Base-by-base conservation (phyloP, 2,888 invertebrate genomes). In the Lycophotia porphyrea region DNA sequence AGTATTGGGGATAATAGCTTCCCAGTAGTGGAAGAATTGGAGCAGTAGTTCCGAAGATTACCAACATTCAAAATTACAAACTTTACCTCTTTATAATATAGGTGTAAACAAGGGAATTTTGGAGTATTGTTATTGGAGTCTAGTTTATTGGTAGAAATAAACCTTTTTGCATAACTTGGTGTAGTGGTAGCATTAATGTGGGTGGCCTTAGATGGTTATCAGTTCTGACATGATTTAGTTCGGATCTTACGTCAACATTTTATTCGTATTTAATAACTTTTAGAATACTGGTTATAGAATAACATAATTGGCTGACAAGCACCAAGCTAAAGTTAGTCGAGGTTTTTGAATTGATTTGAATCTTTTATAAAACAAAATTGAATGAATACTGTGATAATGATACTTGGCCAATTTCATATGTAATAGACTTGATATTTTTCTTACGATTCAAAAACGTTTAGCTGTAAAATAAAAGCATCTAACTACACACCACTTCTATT, bases 61-160 rank as follows among this genome's bases (percentile, higher is more conserved):
- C 9, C 31, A 21, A 58, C 31, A 21, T 21, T 1, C 58, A 31
- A 31, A 58, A 31, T 31, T 31, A 58, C 18, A 31, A 55, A 55
- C 55, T 27, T 15, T 15, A 27, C 27, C 15, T 55, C 27, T 27
- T 15, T 5, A 15, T 55, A 55, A 55, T 55, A 55, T 55, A 18
- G 9, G 9, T 58, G 1, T 55, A 27, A 3, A 58, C 31, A 31
- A 31, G 21, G 1, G 34, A 31, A 42, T 24, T n/a, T 64, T 7
- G 2, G 1, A 34, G 8, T n/a, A 63, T 58, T n/a, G 34, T n/a
- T 63, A 21, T 63, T 18, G 39, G 31, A 24, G 34, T 31, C 64
- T 34, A 31, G 31, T 49, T 77, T 82, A 34, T 78, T 42, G 24
- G 11, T 11, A 24, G 9, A 47, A 21, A 49, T 74, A 39, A 74